phyloP scores from a whole-genome alignment of 2,113 vertebrate species.

The Petroica traversi region DNA sequence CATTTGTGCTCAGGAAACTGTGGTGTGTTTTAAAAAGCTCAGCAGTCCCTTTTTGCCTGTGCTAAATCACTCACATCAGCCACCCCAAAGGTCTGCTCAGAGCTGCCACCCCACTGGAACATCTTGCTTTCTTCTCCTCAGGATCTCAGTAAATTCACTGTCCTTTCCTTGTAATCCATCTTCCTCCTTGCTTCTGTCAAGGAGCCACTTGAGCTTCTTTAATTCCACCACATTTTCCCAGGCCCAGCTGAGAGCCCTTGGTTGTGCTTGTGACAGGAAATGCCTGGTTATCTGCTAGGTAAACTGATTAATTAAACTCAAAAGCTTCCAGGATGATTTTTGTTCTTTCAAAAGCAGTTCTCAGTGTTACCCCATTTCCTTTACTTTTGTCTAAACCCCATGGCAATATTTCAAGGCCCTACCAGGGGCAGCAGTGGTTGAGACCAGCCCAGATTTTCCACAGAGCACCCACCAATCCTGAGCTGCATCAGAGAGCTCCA shows the following conservation, averaged over 20 bases:
- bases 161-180: background rate
- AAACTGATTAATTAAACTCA: background rate
- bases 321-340: background rate
- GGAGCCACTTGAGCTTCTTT: conserved; percentile 13
- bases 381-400: background rate
- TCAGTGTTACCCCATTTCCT: background rate
- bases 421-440: background rate
- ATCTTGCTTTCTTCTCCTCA: background rate
- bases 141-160: background rate
- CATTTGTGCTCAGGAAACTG: background rate
- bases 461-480: background rate
- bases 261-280: background rate
- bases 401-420: background rate
- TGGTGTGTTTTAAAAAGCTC: background rate
- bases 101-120: background rate
- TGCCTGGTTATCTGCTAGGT: background rate
- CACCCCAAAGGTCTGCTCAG: background rate
- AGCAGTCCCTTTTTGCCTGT: background rate
- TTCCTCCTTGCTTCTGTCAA: background rate
- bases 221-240: conserved; percentile 1
- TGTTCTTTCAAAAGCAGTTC: background rate
- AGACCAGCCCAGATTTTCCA: background rate
- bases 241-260: background rate
- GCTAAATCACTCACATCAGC: background rate
- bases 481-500: background rate